Base-by-base conservation (phyloP, 2,888 invertebrate genomes). In the Limenitis arthemis region DNA sequence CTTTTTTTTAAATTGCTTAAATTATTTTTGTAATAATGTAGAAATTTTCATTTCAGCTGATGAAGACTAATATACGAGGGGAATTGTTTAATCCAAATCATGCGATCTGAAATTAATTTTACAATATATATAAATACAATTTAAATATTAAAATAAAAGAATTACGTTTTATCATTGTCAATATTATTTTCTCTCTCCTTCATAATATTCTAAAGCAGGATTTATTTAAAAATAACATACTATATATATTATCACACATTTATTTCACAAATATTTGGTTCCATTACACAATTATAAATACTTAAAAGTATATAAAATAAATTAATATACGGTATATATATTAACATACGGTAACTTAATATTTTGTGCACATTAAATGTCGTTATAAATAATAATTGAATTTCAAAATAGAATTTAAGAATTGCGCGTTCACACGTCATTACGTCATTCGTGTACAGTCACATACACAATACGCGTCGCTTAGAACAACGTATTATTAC, bases 61-160 rank as follows among this genome's bases (percentile, higher is more conserved):
- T 85, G 84, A 84, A 83, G 65, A 83, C 78, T 0, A 77, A 77
- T 34, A 79, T 84, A 47, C 63, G 84, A 48, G 84, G 84, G 8
- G 85, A 85, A 58, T 61, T 85, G 29, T 52, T 72, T 50, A 80
- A 77, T 42, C 75, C 75, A 4, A 75, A 69, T 33, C 69, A 69
- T 41, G 48, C 34, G 37, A 48, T 53, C 32, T 47, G 39, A 47
- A 40, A 9, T 8, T 37, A 9, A 38, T 4, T 30, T 33, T 20
- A 31, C 7, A 8, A 36, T 37, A 30, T 44, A 43, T 12, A 6
- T 7, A 43, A 44, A 31, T 11, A 9, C 9, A 31, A 33, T 8
- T 8, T 9, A 33, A 44, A 34, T 33, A 20, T 34, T 8, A 34
- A 4, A 34, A 29, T 42, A 28, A 42, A n/a, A 42, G 30, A n/a